These are phyloP conservation scores for Plumapathes pennacea DNA, from an alignment of 92 coral and sea anemone genomes.

Conservation along the genomic window DNA sequence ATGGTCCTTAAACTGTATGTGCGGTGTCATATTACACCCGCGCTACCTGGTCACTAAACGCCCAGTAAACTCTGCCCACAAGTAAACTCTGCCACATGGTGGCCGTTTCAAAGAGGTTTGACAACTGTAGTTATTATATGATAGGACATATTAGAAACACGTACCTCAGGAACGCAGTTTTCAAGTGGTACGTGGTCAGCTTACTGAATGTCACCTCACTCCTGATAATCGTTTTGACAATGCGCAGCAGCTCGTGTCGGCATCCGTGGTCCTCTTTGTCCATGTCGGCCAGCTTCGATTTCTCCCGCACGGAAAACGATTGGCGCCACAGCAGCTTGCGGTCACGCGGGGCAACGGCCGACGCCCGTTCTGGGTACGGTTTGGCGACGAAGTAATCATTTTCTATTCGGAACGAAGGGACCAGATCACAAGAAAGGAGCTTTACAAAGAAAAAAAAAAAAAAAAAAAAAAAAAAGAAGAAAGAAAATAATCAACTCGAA, in stretches of 20 bases:
- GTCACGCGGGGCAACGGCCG: constrained; percentile 9
- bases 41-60: too few relatives aligned
- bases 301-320: constrained; percentile 73
- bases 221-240: constrained; percentile 56
- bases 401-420: constrained; percentile 55
- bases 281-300: constrained; percentile 54
- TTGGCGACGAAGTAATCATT: constrained; percentile 70
- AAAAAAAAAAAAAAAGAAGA: too few relatives aligned
- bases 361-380: constrained; percentile 18
- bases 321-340: constrained; percentile 69
- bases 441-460: too few relatives aligned
- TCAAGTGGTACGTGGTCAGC: constrained; percentile 68
- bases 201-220: constrained; percentile 65
- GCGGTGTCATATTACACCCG: too few relatives aligned
- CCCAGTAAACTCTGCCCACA: too few relatives aligned
- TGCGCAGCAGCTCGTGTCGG: constrained; percentile 66
- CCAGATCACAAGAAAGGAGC: constrained; percentile 65
- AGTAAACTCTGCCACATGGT: too few relatives aligned
- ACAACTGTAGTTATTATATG: too few relatives aligned
- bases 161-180: constrained; percentile 71
- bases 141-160: too few relatives aligned
- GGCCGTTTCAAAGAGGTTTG: too few relatives aligned
- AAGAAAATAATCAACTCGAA: too few relatives aligned
- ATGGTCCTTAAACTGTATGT: too few relatives aligned
- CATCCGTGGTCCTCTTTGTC: constrained; percentile 76